These are phyloP conservation scores for Premnoplex brunnescens DNA, from an alignment of 2,797 vertebrate species.

Conservation along the genomic window DNA sequence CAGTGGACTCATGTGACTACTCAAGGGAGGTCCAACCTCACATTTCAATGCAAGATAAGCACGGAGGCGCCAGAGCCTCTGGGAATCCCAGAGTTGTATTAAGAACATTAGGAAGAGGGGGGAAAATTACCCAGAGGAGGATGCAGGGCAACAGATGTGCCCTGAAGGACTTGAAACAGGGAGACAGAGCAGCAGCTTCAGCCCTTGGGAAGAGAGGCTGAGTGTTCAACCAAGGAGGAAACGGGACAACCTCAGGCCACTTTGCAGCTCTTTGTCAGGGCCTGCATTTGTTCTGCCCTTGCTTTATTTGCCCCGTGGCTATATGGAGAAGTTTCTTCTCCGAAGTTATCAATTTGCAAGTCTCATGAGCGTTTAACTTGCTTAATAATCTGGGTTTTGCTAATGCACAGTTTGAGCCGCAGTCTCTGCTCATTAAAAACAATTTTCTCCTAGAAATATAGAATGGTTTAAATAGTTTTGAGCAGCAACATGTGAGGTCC, in stretches of 20 bases:
- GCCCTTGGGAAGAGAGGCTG: not conserved
- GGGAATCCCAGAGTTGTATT: not conserved
- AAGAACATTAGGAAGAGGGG: not conserved
- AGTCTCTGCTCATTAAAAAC: not conserved
- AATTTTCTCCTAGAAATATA: not conserved
- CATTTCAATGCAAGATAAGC: not conserved
- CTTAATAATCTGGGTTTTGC: slow-evolving; percentile 7
- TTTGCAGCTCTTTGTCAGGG: not conserved
- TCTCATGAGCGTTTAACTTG: not conserved
- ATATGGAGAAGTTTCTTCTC: not conserved
- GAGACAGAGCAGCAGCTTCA: slow-evolving; percentile 15
- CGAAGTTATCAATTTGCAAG: slow-evolving; percentile 50
- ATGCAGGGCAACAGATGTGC: not conserved
- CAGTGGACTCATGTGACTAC: not conserved
- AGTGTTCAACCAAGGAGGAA: not conserved
- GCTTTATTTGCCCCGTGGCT: slow-evolving; percentile 3
- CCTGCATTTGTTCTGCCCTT: slow-evolving; percentile 20
- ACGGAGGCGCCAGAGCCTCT: rapidly evolving
- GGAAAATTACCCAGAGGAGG: not conserved
- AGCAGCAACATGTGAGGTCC: not conserved
- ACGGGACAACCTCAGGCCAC: not conserved
- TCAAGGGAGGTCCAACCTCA: not conserved
- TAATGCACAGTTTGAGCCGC: not conserved
- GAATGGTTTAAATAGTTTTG: not conserved
- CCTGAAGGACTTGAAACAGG: not conserved